phyloP scores from a whole-genome alignment of 2,113 vertebrate species.

The Trichomycterus rosablanca region DNA sequence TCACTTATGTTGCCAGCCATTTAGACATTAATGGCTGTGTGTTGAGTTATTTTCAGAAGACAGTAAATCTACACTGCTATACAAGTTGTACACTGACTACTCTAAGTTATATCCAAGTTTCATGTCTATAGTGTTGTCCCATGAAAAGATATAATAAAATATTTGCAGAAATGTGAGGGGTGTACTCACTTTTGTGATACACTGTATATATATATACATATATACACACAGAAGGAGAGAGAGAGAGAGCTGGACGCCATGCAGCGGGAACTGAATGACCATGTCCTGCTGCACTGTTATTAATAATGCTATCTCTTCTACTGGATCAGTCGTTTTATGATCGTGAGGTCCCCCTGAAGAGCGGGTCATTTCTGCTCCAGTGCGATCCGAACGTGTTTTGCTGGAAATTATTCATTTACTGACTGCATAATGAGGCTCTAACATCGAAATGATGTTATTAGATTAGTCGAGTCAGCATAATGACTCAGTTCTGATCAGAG shows the following conservation, averaged over 20 bases:
- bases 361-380: constrained; percentile 8
- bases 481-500: constrained; percentile 16
- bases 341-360: constrained; percentile 2
- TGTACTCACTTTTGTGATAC: too few relatives aligned
- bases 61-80: too few relatives aligned
- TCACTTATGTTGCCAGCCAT: too few relatives aligned
- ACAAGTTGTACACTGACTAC: too few relatives aligned
- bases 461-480: constrained; percentile 35
- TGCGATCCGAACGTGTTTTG: constrained; percentile 9
- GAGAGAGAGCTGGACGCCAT: constrained; percentile 30
- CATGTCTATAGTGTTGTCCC: too few relatives aligned
- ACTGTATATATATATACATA: too few relatives aligned
- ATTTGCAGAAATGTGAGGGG: too few relatives aligned
- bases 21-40: too few relatives aligned
- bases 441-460: constrained; percentile 37
- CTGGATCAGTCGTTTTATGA: constrained; percentile 5
- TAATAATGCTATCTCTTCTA: constrained; percentile 8
- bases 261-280: constrained; percentile 18
- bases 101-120: too few relatives aligned
- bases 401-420: constrained; percentile 26
- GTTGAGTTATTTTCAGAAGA: too few relatives aligned
- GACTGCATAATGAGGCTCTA: constrained; percentile 35
- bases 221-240: too few relatives aligned
- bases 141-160: too few relatives aligned
- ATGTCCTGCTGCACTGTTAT: constrained; percentile 8